phyloP scores from a whole-genome alignment of 2,797 vertebrate genomes.

The Uromys caudimaculatus region DNA sequence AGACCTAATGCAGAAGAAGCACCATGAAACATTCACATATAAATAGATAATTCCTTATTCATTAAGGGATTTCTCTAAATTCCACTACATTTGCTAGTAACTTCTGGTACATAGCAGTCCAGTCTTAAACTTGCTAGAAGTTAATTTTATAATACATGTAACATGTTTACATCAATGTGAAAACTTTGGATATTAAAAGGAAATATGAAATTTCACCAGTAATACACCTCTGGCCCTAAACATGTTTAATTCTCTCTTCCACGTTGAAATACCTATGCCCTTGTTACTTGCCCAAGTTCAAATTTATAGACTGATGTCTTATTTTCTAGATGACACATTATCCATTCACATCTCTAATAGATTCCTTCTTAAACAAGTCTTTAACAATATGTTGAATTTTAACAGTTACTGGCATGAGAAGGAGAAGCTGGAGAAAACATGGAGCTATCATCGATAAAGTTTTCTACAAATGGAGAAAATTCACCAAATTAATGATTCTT shows the following conservation, averaged over 20 bases:
- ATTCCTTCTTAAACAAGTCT: neutral
- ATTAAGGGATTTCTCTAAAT: neutral
- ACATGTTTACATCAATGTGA: neutral
- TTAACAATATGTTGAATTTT: constrained; percentile 24
- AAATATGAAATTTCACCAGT: neutral
- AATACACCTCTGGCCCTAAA: neutral
- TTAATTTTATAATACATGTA: constrained; percentile 29
- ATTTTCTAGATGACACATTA: neutral
- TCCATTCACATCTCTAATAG: neutral
- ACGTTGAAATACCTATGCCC: neutral
- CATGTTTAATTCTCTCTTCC: neutral
- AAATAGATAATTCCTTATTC: neutral
- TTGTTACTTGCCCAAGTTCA: neutral
- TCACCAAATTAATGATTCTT: constrained; percentile 17
- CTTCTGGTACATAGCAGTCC: neutral
- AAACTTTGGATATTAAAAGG: neutral
- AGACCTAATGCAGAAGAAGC: neutral
- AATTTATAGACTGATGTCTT: neutral
- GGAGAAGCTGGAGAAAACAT: neutral
- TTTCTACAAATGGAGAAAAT: constrained; percentile 2
- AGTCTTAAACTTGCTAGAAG: constrained; percentile 40
- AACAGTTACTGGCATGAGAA: constrained; percentile 1
- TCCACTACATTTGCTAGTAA: constrained; percentile 1
- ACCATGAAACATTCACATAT: neutral
- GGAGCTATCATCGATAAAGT: neutral